Conservation (phyloP, 2,797 vertebrate species). For the Lepilemur ruficaudatus region DNA sequence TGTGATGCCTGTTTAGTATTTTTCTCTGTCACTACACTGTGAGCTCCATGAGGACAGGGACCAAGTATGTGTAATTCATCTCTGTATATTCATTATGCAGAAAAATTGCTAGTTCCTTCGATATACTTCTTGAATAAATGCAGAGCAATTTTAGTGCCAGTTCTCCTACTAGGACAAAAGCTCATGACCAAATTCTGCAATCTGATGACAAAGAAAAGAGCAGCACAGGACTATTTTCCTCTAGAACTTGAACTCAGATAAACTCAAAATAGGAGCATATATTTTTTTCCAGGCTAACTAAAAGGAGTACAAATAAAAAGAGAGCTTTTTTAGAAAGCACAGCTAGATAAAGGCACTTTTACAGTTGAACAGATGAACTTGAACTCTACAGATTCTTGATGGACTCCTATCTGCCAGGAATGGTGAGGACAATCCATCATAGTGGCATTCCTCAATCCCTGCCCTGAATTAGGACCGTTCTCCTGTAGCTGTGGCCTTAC, state of each 20-base stretch:
- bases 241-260: conserved; percentile 52
- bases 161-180: background rate
- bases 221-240: conserved; percentile 20
- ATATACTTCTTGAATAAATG: background rate
- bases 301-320: background rate
- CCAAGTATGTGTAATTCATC: background rate
- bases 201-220: background rate
- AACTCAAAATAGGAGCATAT: conserved; percentile 17
- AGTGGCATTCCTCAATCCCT: background rate
- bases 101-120: background rate
- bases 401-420: background rate
- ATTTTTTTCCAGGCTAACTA: background rate
- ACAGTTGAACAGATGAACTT: conserved; percentile 34
- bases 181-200: background rate
- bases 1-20: background rate
- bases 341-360: conserved; percentile 6
- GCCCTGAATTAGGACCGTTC: background rate
- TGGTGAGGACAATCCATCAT: background rate
- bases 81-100: background rate
- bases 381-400: background rate
- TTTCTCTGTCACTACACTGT: background rate
- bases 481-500: background rate
- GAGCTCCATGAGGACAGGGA: background rate
- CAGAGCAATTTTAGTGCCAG: background rate
- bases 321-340: conserved; percentile 16